Evolutionary conservation across 2,888 invertebrate genomes (phyloP).

Genomic region (Leuctra nigra): DNA sequence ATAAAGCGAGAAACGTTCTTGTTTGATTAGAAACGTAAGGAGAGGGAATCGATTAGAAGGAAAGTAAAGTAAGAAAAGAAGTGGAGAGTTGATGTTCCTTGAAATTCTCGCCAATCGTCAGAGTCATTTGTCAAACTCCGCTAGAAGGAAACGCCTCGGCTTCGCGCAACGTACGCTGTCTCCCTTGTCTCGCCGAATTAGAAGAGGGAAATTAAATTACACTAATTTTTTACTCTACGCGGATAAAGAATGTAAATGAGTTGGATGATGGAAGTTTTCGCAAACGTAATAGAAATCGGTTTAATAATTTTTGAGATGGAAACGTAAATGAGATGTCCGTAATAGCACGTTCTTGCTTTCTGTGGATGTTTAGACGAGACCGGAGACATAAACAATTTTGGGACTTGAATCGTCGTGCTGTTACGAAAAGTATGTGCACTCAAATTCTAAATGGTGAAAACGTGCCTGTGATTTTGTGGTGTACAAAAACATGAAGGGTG

Average conservation of each 20-base stretch:
- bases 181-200: not conserved
- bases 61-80: not conserved
- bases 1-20: not conserved
- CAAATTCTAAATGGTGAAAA: no score
- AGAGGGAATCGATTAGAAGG: not conserved
- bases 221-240: not conserved
- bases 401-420: no score
- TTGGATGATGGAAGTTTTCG: not conserved
- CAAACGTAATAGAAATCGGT: no score
- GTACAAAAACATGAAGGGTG: no score
- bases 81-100: not conserved
- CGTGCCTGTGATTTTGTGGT: no score
- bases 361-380: no score
- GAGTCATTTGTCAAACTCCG: constrained; percentile 7
- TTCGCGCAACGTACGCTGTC: not conserved
- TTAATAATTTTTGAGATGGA: no score
- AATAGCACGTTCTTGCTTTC: no score
- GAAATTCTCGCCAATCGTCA: not conserved
- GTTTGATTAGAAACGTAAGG: not conserved
- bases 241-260: constrained; percentile 2
- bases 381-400: no score
- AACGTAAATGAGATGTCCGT: no score
- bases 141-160: not conserved
- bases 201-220: constrained; percentile 3
- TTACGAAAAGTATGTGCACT: no score